Evolutionary conservation across 2,888 invertebrate genomes (phyloP).

Genomic region (Apamea sordens): DNA sequence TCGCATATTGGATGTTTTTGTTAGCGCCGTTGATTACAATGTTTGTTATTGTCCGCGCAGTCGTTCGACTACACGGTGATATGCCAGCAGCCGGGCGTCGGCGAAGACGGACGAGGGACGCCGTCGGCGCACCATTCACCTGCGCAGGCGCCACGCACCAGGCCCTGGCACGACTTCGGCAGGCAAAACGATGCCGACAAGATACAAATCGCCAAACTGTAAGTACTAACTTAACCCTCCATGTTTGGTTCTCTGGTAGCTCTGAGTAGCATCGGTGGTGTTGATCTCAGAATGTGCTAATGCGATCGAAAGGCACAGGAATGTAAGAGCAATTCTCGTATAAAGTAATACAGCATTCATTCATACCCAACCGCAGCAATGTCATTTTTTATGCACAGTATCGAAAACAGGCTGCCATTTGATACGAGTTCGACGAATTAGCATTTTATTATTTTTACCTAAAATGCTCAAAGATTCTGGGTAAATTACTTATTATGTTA

Average conservation of each 20-base stretch:
- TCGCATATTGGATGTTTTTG: not conserved
- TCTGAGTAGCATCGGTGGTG: slow-evolving; percentile 25
- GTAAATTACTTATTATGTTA: slow-evolving; percentile 54
- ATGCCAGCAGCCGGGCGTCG: slow-evolving; percentile 92
- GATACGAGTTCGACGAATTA: slow-evolving; percentile 49
- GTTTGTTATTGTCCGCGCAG: slow-evolving; percentile 84
- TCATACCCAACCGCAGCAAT: slow-evolving; percentile 55
- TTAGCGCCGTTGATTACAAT: slow-evolving; percentile 10
- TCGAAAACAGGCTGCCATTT: slow-evolving; percentile 54
- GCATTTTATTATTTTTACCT: slow-evolving; percentile 58
- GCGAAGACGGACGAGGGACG: slow-evolving; percentile 91
- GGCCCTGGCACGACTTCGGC: slow-evolving; percentile 98
- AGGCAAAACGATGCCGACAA: slow-evolving; percentile 98
- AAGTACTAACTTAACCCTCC: slow-evolving; percentile 88
- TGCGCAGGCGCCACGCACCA: slow-evolving; percentile 92
- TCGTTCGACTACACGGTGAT: slow-evolving; percentile 98
- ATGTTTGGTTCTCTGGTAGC: slow-evolving; percentile 2
- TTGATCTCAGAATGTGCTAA: slow-evolving; percentile 48
- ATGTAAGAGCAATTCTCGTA: slow-evolving; percentile 53
- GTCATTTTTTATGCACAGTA: slow-evolving; percentile 59
- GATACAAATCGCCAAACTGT: slow-evolving; percentile 99
- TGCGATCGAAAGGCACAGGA: slow-evolving; percentile 40
- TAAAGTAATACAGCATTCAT: slow-evolving; percentile 64
- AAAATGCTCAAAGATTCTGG: slow-evolving; percentile 48
- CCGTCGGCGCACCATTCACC: slow-evolving; percentile 91